A percentile compares a stretch with the other conserved stretches of the same genome.
These are phyloP conservation scores for Drosophila nigritarsus DNA, from an alignment of 2,888 invertebrate genomes.

Conservation along the genomic window DNA sequence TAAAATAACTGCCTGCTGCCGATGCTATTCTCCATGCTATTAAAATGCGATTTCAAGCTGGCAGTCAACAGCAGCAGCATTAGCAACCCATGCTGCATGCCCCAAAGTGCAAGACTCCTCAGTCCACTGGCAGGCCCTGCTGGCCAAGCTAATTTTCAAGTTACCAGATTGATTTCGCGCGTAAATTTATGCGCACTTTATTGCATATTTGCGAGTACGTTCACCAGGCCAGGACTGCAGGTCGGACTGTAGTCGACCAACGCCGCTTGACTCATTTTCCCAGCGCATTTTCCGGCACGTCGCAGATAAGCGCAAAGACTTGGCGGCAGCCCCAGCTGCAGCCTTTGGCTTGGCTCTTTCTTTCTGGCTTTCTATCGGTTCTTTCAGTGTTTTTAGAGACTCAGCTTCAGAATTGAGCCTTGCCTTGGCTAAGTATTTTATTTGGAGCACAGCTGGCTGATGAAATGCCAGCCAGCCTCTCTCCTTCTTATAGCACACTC, in stretches of 20 bases:
- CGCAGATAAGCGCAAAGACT: conserved; percentile 59
- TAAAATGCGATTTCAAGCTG: conserved; percentile 64
- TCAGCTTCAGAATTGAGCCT: conserved; percentile 1
- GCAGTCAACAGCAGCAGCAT: conserved; percentile 12
- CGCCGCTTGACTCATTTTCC: conserved; percentile 59
- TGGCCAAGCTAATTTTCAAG: conserved; percentile 62
- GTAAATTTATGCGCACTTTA: conserved; percentile 76
- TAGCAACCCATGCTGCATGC: not conserved
- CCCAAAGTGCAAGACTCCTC: not conserved
- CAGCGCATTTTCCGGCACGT: conserved; percentile 68
- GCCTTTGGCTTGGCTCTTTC: not conserved
- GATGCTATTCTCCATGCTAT: conserved; percentile 50
- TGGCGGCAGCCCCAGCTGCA: conserved; percentile 22
- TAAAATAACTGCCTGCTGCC: conserved; percentile 51
- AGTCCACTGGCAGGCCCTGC: conserved; percentile 8
- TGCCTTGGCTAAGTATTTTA: conserved; percentile 62
- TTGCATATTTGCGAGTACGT: conserved; percentile 65
- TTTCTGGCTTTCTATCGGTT: not conserved
- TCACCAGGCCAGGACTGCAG: conserved; percentile 37
- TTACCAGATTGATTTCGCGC: conserved; percentile 78
- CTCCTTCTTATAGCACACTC: not conserved
- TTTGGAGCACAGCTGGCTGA: conserved; percentile 75
- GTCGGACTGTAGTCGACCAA: not conserved
- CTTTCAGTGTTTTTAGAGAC: not conserved
- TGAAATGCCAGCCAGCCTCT: conserved; percentile 55